Evolutionary conservation across 1,140 invertebrate genomes (phyloP).

Genomic region (Piezodorus guildinii): DNA sequence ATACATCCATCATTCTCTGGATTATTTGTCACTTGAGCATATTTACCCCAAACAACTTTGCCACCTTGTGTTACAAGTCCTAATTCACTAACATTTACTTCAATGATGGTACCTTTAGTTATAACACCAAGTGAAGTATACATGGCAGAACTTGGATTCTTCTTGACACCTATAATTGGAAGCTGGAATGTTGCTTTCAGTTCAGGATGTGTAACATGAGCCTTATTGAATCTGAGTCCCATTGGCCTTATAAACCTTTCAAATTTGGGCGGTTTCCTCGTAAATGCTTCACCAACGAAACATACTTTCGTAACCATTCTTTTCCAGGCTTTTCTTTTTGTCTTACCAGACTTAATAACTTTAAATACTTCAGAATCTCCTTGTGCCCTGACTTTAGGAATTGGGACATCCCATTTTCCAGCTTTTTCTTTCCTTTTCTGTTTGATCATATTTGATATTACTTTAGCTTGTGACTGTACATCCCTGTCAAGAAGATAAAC

Average conservation of each 20-base stretch:
- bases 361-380: conserved; percentile 98
- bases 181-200: conserved; percentile 97
- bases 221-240: conserved; percentile 91
- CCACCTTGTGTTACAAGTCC: conserved; percentile 97
- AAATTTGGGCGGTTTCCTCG: conserved; percentile 98
- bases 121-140: conserved; percentile 96
- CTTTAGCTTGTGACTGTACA: conserved; percentile 84
- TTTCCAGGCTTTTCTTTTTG: conserved; percentile 96
- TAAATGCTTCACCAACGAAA: conserved; percentile 96
- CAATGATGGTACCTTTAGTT: conserved; percentile 94
- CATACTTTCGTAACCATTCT: conserved; percentile 98
- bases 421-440: conserved; percentile 99
- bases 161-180: conserved; percentile 98
- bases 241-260: conserved; percentile 98
- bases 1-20: conserved; percentile 99
- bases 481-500: conserved; percentile 95
- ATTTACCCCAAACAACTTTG: conserved; percentile 99
- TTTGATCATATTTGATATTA: conserved; percentile 98
- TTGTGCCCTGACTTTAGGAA: conserved; percentile 95
- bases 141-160: conserved; percentile 95
- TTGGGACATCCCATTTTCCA: conserved; percentile 98
- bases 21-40: conserved; percentile 98
- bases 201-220: conserved; percentile 98
- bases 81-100: conserved; percentile 97
- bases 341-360: conserved; percentile 80